Evolutionary conservation across 2,113 vertebrate genomes (phyloP), one percentile per base, ranked within the genome.

Genomic region (Columba livia): DNA sequence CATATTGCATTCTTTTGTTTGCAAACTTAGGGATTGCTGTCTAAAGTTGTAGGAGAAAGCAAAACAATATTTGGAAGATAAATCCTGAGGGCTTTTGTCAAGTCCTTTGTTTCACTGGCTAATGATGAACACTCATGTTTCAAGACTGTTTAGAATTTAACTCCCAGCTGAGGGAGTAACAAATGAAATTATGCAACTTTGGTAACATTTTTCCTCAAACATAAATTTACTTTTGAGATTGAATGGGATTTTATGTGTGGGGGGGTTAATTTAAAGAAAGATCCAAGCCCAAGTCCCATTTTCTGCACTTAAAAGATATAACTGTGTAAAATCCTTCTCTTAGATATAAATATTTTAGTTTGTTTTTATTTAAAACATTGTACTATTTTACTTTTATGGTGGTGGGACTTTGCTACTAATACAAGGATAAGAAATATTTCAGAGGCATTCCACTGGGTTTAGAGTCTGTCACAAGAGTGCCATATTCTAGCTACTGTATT

Each of bases 121-220:
- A 91, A 96, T 82, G 89, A 91, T 42, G 96, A 98, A 97, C 92
- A 8, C 93, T 97, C 67, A 40, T 78, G 91, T 97, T 96, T 97
- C 94, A 97, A 97, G 97, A 97, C 96, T 95, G 97, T 97, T 97
- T 34, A 96, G 96, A 96, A 95, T 97, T 97, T 87, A 88, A 94
- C 97, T 97, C 97, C 97, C 97, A 97, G 87, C 92, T 97, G 89
- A 95, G 97, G 96, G 83, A 97, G 97, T 97, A 97, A 96, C 84
- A 97, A 97, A 93, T 74, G 87, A 98, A 97, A 98, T 98, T 98
- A 98, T 98, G 98, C 98, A 98, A 98, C 98, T 98, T 98, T 97
- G 96, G 96, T 97, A 98, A 97, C 89, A 40, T 86, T 97, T 96
- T 97, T 88, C 94, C 95, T 98, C 94, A 93, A 91, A 93, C 85